These are phyloP conservation scores for Trichomalopsis sarcophagae DNA, from an alignment of 1,140 invertebrate species.

Conservation along the genomic window DNA sequence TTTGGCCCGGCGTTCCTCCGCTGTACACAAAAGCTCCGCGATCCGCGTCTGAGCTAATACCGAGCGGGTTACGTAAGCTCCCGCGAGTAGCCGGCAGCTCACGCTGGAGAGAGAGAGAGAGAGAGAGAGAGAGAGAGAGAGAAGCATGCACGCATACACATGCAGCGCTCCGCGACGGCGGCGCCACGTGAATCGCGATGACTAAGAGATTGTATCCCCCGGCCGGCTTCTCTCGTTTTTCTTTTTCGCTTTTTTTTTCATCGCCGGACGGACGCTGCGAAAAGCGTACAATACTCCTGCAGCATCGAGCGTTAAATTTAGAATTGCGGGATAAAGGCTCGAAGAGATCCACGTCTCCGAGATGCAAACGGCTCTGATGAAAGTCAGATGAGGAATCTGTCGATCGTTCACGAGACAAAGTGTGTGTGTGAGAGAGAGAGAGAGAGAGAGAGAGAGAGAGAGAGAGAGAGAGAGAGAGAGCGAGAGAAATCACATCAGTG, in stretches of 20 bases:
- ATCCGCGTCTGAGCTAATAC: neutral
- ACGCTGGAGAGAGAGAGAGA: neutral
- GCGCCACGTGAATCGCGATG: constrained; percentile 45
- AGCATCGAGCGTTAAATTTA: too few species aligned
- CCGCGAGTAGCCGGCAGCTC: neutral
- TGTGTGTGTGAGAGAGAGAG: too few species aligned
- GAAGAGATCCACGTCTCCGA: neutral
- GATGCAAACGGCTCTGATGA: neutral
- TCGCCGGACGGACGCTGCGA: too few species aligned
- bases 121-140: too few species aligned
- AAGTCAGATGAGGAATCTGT: neutral
- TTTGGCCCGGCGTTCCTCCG: neutral
- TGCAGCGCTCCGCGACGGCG: too few species aligned
- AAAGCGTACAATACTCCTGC: neutral
- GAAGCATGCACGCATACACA: too few species aligned
- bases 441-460: too few species aligned
- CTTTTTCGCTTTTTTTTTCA: neutral
- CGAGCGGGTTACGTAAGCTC: constrained; percentile 19
- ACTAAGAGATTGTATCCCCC: constrained; percentile 23
- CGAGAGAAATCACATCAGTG: too few species aligned
- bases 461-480: too few species aligned
- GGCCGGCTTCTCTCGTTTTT: neutral
- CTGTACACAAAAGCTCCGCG: neutral
- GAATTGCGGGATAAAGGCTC: neutral
- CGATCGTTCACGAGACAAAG: neutral